Evolutionary conservation across 2,797 vertebrate species (phyloP), one percentile per base, ranked within the genome.

Genomic region (Urophycis tenuis): DNA sequence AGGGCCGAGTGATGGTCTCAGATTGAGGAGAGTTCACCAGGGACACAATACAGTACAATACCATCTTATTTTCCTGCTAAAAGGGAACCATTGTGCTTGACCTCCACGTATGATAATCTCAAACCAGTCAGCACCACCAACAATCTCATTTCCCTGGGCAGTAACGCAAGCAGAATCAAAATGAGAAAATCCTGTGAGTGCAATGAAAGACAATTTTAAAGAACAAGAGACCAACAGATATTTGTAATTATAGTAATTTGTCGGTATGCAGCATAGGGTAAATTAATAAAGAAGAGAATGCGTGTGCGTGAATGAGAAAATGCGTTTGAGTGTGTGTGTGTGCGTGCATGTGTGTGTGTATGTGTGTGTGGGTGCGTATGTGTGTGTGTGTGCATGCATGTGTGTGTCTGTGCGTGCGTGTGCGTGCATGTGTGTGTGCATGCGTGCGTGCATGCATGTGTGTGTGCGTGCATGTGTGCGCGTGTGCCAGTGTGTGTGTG

Each of bases 11-110:
- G 83, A 83, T 88, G 82, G 8, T 77, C 87, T 73, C 84, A 88
- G 86, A 88, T 80, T 81, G 81, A 87, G 89, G 86, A 87, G 88
- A 89, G 82, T 90, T 85, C 81, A 85, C 81, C 80, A 22, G 79
- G 75, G 84, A 87, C 87, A 82, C 14, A 85, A 82, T 19, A 76
- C 77, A 76, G 74, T 78, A 87, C 81, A 90, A 91, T 92, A 88
- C 87, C 89, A 90, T 92, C 89, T 90, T 31, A 81, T 86, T 89
- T 89, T 86, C 81, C 73, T 80, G 79, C 83, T 87, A 91, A 92
- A 91, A 87, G 79, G 82, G 91, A 90, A 83, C 88, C 81, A 87
- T 92, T 91, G 89, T 89, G 83, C 91, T 87, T 92, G 91, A 91
- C 91, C 92, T 92, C 86, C 80, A 88, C 85, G 89, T 78, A 8